A percentile compares a stretch with the other conserved stretches of the same genome.
Conservation (phyloP, 2,113 vertebrate species). For the Dunckerocampus dactyliophorus region DNA sequence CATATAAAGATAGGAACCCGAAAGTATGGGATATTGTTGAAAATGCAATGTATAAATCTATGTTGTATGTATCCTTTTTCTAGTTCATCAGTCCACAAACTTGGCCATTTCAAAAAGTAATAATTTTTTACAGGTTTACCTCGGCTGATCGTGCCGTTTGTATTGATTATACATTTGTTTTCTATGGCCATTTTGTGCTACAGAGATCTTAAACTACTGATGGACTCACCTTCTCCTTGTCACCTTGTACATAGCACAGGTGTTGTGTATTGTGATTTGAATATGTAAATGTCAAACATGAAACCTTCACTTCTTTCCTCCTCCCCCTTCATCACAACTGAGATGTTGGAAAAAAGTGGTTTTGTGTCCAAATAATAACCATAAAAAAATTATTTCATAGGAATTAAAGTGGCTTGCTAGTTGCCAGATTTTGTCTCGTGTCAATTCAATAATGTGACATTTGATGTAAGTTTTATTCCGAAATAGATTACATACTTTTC, state of each 20-base stretch:
- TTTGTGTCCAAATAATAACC: conserved; percentile 38
- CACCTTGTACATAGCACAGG: conserved; percentile 59
- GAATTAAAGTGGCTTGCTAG: conserved; percentile 63
- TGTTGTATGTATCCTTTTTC: conserved; percentile 45
- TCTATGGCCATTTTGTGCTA: conserved; percentile 29
- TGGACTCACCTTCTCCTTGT: conserved; percentile 36
- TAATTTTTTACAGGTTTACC: conserved; percentile 41
- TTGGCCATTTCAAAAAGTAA: conserved; percentile 19
- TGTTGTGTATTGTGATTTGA: conserved; percentile 53
- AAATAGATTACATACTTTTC: background rate
- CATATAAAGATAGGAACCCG: conserved; percentile 53
- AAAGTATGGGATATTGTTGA: conserved; percentile 47
- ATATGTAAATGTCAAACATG: conserved; percentile 44
- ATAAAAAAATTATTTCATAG: conserved; percentile 41
- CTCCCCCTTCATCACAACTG: conserved; percentile 15
- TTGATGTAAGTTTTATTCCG: background rate
- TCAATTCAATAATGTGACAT: conserved; percentile 16
- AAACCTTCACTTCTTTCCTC: conserved; percentile 9
- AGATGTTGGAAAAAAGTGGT: conserved; percentile 30
- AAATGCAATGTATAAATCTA: conserved; percentile 53
- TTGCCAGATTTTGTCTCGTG: conserved; percentile 37
- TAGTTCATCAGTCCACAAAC: conserved; percentile 46
- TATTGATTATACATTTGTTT: conserved; percentile 5
- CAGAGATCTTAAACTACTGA: conserved; percentile 76
- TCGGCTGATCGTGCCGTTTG: conserved; percentile 30